phyloP scores from a whole-genome alignment of 1,140 invertebrate species.

The Drosophila malerkotliana region DNA sequence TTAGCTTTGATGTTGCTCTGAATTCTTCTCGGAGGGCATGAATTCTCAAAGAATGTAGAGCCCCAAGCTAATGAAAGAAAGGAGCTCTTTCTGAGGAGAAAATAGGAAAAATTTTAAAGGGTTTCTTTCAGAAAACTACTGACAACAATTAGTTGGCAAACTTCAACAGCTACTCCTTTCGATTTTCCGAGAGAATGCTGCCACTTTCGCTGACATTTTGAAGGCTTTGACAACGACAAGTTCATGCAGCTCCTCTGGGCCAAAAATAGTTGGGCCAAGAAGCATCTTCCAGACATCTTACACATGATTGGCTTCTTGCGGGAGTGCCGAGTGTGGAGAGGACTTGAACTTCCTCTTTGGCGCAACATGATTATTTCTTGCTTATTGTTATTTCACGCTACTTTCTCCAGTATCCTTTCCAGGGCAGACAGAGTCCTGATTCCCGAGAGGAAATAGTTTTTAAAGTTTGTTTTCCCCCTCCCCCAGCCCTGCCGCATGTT shows the following conservation, averaged over 20 bases:
- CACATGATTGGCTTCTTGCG: slow-evolving; percentile 73
- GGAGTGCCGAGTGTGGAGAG: slow-evolving; percentile 3
- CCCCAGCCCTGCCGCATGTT: not conserved
- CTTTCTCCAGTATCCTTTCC: slow-evolving; percentile 26
- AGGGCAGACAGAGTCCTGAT: slow-evolving; percentile 16
- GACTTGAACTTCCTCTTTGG: slow-evolving; percentile 22
- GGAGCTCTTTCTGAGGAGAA: not conserved
- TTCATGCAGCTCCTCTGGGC: slow-evolving; percentile 35
- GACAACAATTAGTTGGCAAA: not conserved
- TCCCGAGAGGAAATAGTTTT: slow-evolving; percentile 46
- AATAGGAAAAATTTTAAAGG: not conserved
- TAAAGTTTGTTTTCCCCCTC: slow-evolving; percentile 24
- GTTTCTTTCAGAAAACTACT: not conserved
- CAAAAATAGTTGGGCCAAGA: slow-evolving; percentile 59
- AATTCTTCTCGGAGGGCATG: slow-evolving; percentile 1
- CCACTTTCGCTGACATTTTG: slow-evolving; percentile 55
- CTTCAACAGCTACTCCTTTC: slow-evolving; percentile 21
- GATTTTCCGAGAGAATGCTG: slow-evolving; percentile 30
- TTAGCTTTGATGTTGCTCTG: slow-evolving; percentile 45
- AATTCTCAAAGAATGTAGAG: slow-evolving; percentile 2
- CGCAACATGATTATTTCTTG: slow-evolving; percentile 79
- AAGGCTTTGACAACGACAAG: slow-evolving; percentile 46
- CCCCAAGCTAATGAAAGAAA: slow-evolving; percentile 26
- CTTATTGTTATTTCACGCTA: slow-evolving; percentile 79
- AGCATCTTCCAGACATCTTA: slow-evolving; percentile 54